Conservation (phyloP, 2,113 vertebrate species). For the Chlorodrepanis virens region DNA sequence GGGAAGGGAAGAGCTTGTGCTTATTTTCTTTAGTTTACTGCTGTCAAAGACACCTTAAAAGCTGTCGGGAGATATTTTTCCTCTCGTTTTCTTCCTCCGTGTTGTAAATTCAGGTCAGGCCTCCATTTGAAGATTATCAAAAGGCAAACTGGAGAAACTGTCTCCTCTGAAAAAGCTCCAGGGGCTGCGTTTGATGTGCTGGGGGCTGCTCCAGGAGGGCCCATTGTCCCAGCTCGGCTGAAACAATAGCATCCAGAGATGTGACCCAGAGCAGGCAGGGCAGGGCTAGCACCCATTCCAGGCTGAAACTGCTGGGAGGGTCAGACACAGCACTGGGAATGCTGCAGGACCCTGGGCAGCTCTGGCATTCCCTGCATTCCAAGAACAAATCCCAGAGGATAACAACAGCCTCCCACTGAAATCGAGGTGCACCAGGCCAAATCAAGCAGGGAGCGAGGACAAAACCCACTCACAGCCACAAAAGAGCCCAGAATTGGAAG, state of each 20-base stretch:
- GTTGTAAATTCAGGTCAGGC: constrained; percentile 32
- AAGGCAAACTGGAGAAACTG: constrained; percentile 31
- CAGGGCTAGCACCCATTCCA: fast-evolving
- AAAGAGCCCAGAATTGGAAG: background rate
- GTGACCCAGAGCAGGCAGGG: fast-evolving
- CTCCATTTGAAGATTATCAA: constrained; percentile 28
- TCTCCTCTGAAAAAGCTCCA: background rate
- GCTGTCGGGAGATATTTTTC: background rate
- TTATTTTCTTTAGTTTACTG: constrained; percentile 40
- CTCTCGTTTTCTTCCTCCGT: background rate
- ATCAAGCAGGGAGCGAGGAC: background rate
- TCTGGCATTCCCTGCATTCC: background rate
- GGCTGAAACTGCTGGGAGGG: fast-evolving
- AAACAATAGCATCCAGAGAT: background rate
- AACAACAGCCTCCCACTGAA: background rate
- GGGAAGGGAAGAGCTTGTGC: background rate
- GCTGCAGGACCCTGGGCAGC: fast-evolving
- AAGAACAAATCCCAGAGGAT: background rate
- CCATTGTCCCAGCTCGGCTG: background rate
- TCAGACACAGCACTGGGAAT: fast-evolving
- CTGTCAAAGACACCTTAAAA: constrained; percentile 35
- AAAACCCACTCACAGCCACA: fast-evolving
- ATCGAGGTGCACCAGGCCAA: background rate
- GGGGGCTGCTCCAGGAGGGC: background rate
- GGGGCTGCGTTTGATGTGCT: background rate